These are phyloP conservation scores for Brachirus orientalis DNA, from an alignment of 2,113 vertebrate species.

Conservation along the genomic window DNA sequence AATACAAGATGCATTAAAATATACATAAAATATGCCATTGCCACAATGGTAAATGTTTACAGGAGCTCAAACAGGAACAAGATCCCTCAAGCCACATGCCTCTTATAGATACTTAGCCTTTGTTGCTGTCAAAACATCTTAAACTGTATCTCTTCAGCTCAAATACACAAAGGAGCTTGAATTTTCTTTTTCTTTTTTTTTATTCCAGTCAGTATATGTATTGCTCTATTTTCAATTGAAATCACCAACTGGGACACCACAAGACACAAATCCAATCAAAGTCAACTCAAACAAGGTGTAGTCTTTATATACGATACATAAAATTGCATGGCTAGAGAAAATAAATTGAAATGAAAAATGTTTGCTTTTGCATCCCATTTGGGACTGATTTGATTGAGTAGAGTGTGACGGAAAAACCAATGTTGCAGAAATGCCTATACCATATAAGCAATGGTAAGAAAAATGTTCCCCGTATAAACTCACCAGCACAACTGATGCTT, in stretches of 20 bases:
- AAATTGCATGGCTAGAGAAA: too few species aligned
- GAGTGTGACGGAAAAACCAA: too few species aligned
- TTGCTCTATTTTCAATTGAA: constrained; percentile 17
- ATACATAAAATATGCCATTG: not conserved
- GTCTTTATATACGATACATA: not conserved
- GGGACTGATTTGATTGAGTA: too few species aligned
- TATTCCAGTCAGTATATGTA: not conserved
- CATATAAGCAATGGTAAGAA: too few species aligned
- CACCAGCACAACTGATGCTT: too few species aligned
- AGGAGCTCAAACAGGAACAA: constrained; percentile 5
- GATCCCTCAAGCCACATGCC: constrained; percentile 15
- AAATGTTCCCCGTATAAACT: too few species aligned
- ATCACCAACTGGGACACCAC: constrained; percentile 1
- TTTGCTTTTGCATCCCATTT: not conserved
- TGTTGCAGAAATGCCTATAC: too few species aligned
- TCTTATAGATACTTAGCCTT: constrained; percentile 21
- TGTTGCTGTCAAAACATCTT: constrained; percentile 23
- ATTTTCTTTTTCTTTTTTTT: constrained; percentile 28
- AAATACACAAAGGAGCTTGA: constrained; percentile 14
- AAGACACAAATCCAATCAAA: not conserved
- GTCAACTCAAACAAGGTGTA: not conserved
- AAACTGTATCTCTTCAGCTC: constrained; percentile 20
- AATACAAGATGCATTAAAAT: too few species aligned
- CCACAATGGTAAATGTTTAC: not conserved
- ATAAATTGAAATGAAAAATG: not conserved